A percentile compares a stretch with the other conserved stretches of the same genome.
phyloP scores from a whole-genome alignment of 2,797 vertebrate species.

The Acanthornis magna region DNA sequence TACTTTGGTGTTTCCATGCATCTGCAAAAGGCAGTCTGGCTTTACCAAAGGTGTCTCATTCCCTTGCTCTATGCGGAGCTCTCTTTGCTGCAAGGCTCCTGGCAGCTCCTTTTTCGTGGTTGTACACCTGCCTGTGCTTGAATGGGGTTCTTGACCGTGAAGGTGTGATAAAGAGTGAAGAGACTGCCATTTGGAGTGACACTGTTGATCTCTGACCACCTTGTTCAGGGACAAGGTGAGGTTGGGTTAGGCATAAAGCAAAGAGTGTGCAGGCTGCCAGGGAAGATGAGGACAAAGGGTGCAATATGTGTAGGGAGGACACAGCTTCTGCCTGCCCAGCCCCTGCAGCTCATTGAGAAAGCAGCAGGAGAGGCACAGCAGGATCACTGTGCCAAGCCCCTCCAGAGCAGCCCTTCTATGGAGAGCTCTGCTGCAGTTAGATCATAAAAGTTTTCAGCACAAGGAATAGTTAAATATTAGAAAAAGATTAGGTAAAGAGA shows the following conservation, averaged over 20 bases:
- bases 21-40: neutral
- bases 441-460: neutral
- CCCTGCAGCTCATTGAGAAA: neutral
- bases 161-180: neutral
- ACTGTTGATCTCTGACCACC: neutral
- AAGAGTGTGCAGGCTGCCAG: neutral
- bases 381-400: neutral
- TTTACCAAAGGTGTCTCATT: neutral
- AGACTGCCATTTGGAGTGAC: neutral
- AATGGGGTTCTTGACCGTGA: neutral
- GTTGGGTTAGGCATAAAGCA: neutral
- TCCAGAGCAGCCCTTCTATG: neutral
- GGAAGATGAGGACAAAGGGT: neutral
- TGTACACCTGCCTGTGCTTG: neutral
- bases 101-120: neutral
- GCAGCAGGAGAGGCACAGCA: neutral
- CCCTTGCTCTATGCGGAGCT: neutral
- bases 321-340: neutral
- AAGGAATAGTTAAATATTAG: neutral
- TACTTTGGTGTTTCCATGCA: neutral
- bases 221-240: neutral
- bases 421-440: neutral
- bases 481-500: neutral
- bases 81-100: neutral
- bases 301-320: fast-evolving